Conservation (phyloP, 2,113 vertebrate genomes). For the Thunnus thynnus region DNA sequence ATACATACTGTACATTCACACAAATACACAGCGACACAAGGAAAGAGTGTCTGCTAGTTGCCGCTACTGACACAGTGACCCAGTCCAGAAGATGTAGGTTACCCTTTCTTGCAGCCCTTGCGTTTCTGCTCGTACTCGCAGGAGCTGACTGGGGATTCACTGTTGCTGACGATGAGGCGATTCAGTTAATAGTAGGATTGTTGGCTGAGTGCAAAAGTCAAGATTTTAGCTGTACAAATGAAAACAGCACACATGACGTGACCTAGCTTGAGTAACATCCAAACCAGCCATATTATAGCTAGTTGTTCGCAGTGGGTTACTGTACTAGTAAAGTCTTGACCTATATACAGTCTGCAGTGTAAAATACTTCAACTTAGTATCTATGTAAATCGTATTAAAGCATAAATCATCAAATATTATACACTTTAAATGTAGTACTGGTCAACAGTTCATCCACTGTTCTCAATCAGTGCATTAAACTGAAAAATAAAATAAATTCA, state of each 20-base stretch:
- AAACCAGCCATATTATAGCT: background rate
- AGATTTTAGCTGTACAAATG: background rate
- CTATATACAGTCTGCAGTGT: too few relatives aligned
- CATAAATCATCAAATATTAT: too few relatives aligned
- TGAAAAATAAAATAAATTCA: background rate
- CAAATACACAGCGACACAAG: constrained; percentile 13
- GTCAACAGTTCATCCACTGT: too few relatives aligned
- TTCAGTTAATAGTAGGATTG: constrained; percentile 7
- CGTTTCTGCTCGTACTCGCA: constrained; percentile 37
- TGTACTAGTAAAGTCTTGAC: background rate
- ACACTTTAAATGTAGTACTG: too few relatives aligned
- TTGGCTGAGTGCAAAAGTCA: constrained; percentile 9
- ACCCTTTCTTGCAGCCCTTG: constrained; percentile 40
- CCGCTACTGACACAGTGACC: constrained; percentile 77
- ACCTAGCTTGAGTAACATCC: background rate
- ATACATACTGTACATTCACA: constrained; percentile 1
- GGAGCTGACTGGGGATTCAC: constrained; percentile 42
- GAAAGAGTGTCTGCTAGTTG: constrained; percentile 38
- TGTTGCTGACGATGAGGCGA: constrained; percentile 27
- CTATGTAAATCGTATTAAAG: too few relatives aligned
- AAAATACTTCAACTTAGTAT: too few relatives aligned
- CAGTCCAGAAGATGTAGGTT: constrained; percentile 74
- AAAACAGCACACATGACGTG: background rate
- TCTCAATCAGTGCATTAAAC: too few relatives aligned
- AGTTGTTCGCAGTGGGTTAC: background rate